Evolutionary conservation across 2,888 invertebrate species (phyloP), one percentile per base, ranked within the genome.

Genomic region (Pogonocherus hispidulus): DNA sequence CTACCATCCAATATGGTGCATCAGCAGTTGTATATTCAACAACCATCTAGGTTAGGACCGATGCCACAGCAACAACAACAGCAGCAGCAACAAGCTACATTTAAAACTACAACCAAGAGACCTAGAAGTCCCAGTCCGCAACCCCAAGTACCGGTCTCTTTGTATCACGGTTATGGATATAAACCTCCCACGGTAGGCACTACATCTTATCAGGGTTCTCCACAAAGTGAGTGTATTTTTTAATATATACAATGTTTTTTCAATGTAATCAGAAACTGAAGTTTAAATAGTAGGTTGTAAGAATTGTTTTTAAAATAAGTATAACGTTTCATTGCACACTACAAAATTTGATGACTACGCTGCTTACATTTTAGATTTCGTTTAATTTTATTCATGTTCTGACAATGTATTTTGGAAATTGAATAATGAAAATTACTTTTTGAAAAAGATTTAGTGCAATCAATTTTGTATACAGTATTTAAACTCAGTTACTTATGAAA

Each of bases 111-210:
- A 75, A 66, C 90, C 81, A 86, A 93, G 87, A 84, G 92, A 84
- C 87, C 88, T 78, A 85, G 92, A 82, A 89, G 92, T 86, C 92
- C 93, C 11, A 89, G 89, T 52, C 90, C 89, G 20, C 89, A 88
- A 6, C 87, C 88, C 1, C 78, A 86, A 32, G 86, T 87, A 11
- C 87, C 87, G 2, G 84, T 83, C 4, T 83, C 85, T 9, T 70
- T 87, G 22, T 89, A 89, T 80, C 88, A 88, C 77, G 86, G 85
- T 57, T 89, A 89, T 77, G 86, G 87, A 14, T 89, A 89, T 72
- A 89, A 89, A 80, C 86, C 87, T n/a, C 83, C 85, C 14, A 82
- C 86, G 54, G 83, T 83, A 18, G 85, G 86, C 5, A 86, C 90
- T 9, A 88, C 90, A 76, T 87, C 88, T 11, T 92, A 92, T 79